Evolutionary conservation across 2,888 invertebrate species (phyloP), one percentile per base, ranked within the genome.

Genomic region (Latheticus oryzae): DNA sequence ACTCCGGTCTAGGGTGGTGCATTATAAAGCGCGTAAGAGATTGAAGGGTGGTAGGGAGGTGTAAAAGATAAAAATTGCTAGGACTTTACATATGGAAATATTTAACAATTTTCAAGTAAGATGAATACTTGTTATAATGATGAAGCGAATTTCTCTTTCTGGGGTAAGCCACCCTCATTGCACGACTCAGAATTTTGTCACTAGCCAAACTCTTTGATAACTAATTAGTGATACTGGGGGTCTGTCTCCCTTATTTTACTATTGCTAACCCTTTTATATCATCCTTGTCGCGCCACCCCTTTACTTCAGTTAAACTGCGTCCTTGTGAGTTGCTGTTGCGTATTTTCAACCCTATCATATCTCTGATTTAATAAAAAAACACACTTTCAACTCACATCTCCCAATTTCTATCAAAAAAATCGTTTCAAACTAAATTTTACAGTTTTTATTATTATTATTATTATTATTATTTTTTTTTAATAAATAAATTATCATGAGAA

Each of bases 221-320:
- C 82, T 83, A 83, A 83, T 83, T 83, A 82, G 82, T 78, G 81
- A 80, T 80, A 78, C 78, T 79, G 78, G 77, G 77, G 76, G 74
- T 70, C 67, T 67, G 67, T 67, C 74, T 76, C 76, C 76, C 76
- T 76, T 75, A 77, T 77, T 78, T 76, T 63, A 74, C 76, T 76
- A 74, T 77, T 78, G 75, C 78, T 76, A 77, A 75, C 76, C 76
- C 75, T 76, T 76, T 76, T 74, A 70, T 72, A 75, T 74, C 71
- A 67, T 73, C 73, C 73, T 71, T 67, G 61, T 60, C 64, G 58
- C 59, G 30, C 61, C 61, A 61, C 65, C 66, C 64, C 64, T 62
- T 63, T 58, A 60, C 63, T 62, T 64, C 57, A 59, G 62, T 54
- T 61, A 53, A 58, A 60, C 51, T 47, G 37, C 48, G 59, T 61